phyloP scores from a whole-genome alignment of 2,113 vertebrate genomes.

The Cygnus buccinator region DNA sequence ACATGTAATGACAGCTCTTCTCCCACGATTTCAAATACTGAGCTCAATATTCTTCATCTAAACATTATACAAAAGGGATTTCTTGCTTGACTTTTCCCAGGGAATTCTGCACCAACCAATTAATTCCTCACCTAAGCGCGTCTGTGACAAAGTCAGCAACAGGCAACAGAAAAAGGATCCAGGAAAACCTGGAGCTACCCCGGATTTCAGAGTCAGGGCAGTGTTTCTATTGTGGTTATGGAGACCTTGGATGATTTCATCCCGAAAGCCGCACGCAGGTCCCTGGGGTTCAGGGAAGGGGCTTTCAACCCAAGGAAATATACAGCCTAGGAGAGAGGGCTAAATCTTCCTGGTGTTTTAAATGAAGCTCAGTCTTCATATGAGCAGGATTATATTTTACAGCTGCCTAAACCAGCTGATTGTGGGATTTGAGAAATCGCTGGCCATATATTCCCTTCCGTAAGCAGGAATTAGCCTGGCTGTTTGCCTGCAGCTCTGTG shows the following conservation, averaged over 20 bases:
- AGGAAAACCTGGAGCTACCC: neutral
- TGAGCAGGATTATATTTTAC: constrained; percentile 17
- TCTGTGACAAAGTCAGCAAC: constrained; percentile 1
- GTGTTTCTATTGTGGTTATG: neutral
- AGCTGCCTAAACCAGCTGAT: constrained; percentile 29
- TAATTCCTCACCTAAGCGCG: constrained; percentile 7
- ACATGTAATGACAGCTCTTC: neutral
- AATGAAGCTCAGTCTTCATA: neutral
- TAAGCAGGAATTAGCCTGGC: constrained; percentile 36
- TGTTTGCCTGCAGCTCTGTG: neutral
- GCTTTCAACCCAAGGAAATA: neutral
- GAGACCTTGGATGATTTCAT: neutral
- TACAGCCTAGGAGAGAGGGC: neutral
- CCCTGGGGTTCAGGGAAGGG: neutral
- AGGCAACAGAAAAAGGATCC: neutral
- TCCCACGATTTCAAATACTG: neutral
- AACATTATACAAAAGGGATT: neutral
- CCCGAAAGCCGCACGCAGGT: neutral
- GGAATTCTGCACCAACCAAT: neutral
- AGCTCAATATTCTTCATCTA: neutral
- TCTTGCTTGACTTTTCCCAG: constrained; percentile 28
- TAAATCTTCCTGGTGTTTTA: neutral
- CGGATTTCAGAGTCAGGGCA: neutral
- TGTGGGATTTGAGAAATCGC: neutral
- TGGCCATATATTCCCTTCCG: neutral